phyloP scores from a whole-genome alignment of 2,888 invertebrate species.

The Cheilosia vernalis region DNA sequence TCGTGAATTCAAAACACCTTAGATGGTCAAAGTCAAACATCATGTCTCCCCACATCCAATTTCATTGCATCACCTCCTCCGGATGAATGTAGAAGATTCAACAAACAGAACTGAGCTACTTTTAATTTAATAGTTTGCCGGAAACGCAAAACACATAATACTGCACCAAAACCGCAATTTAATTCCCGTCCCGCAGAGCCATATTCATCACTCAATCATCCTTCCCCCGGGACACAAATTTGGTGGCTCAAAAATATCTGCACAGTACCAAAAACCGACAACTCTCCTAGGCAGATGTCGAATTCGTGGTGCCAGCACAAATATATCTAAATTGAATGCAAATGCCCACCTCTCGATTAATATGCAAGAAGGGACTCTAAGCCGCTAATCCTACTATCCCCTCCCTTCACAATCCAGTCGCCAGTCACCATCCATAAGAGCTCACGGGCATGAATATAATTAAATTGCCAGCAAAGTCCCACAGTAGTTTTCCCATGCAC shows the following conservation, averaged over 20 bases:
- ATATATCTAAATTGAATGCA: slow-evolving; percentile 59
- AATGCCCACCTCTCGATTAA: slow-evolving; percentile 41
- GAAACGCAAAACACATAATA: too few relatives aligned
- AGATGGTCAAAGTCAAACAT: too few relatives aligned
- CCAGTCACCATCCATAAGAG: slow-evolving; percentile 16
- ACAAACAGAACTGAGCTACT: too few relatives aligned
- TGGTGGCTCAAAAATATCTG: too few relatives aligned
- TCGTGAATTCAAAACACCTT: too few relatives aligned
- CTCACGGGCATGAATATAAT: slow-evolving; percentile 58
- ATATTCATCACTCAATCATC: neutral
- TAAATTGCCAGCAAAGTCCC: slow-evolving; percentile 50
- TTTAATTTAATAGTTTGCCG: too few relatives aligned
- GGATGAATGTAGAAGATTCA: too few relatives aligned
- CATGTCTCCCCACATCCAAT: too few relatives aligned
- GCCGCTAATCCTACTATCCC: slow-evolving; percentile 48
- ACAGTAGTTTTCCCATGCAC: slow-evolving; percentile 2
- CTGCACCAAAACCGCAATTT: neutral
- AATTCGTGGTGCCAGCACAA: slow-evolving; percentile 9
- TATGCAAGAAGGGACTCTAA: slow-evolving; percentile 46
- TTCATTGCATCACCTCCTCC: too few relatives aligned
- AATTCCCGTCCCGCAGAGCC: neutral
- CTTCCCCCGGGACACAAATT: neutral
- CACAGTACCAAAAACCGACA: neutral
- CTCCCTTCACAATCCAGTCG: neutral
- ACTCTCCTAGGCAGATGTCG: slow-evolving; percentile 11